These are phyloP conservation scores for Alexandromys fortis DNA, from an alignment of 2,113 vertebrate species.

Conservation along the genomic window DNA sequence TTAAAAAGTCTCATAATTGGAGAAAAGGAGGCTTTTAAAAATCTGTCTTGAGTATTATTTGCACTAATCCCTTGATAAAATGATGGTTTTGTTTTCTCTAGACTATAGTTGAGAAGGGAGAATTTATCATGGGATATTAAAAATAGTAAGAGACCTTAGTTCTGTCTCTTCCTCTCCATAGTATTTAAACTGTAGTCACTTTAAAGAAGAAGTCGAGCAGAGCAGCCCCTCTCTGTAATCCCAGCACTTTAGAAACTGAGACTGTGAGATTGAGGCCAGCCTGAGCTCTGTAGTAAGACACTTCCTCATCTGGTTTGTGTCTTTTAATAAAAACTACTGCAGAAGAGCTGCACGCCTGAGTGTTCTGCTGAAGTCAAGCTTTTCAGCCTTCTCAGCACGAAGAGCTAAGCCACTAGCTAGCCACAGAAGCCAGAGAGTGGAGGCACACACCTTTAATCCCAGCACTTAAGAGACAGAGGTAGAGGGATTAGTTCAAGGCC, in stretches of 20 bases:
- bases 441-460: too few relatives aligned
- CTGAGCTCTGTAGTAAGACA: background rate
- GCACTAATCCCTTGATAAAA: background rate
- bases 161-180: background rate
- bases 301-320: background rate
- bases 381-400: background rate
- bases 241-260: background rate
- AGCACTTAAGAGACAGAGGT: too few relatives aligned
- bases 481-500: too few relatives aligned
- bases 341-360: background rate
- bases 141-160: background rate
- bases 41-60: conserved; percentile 36
- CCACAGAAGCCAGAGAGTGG: too few relatives aligned
- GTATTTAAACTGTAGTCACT: conserved; percentile 32
- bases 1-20: background rate
- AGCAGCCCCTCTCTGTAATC: background rate
- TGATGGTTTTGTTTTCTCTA: conserved; percentile 23
- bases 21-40: conserved; percentile 31
- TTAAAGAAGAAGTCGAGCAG: background rate
- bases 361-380: background rate
- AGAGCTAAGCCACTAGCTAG: too few relatives aligned
- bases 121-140: conserved; percentile 32
- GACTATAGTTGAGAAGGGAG: conserved; percentile 4
- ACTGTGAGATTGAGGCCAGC: background rate
- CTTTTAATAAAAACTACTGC: background rate